phyloP scores from a whole-genome alignment of 2,888 invertebrate genomes.

The Diplolepis rosae region DNA sequence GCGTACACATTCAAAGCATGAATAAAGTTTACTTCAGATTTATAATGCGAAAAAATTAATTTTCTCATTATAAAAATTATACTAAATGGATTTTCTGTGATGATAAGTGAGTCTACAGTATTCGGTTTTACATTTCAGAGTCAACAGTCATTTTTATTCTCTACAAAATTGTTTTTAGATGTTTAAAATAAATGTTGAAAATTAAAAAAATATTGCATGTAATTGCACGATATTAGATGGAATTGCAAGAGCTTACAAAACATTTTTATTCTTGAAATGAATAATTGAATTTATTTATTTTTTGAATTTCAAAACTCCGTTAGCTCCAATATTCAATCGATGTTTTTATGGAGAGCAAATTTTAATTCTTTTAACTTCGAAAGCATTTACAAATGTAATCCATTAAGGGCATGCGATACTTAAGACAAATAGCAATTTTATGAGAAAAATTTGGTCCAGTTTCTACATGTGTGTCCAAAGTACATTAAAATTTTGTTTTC shows the following conservation, averaged over 20 bases:
- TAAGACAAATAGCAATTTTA: no score
- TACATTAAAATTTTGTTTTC: no score
- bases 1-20: background rate
- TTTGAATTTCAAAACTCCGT: background rate
- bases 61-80: background rate
- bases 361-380: background rate
- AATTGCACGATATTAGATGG: background rate
- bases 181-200: background rate
- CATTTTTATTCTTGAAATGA: background rate
- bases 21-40: background rate
- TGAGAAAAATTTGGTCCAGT: no score
- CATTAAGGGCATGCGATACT: no score
- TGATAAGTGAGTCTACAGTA: conserved; percentile 4
- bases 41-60: background rate
- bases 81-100: background rate
- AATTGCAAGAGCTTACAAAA: background rate
- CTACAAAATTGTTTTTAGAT: no score
- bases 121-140: background rate
- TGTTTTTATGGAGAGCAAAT: conserved; percentile 2
- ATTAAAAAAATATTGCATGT: no score
- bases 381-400: background rate
- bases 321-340: background rate
- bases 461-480: no score
- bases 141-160: background rate
- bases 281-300: background rate